These are phyloP conservation scores for Lysandra coridon DNA, from an alignment of 2,888 invertebrate genomes.

Conservation along the genomic window DNA sequence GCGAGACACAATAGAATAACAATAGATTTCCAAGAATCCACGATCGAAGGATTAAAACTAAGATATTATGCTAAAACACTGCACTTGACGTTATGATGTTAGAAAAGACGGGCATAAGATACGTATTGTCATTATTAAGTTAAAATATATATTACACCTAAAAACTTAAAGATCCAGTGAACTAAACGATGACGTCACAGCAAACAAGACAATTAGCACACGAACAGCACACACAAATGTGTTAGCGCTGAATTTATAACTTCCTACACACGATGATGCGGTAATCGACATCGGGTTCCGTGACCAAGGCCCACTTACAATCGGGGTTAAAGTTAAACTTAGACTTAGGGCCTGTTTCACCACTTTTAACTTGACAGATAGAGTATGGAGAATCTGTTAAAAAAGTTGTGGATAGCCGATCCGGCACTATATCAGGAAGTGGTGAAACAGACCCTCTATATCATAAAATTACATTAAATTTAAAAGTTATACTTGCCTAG, in stretches of 20 bases:
- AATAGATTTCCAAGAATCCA: too few relatives aligned
- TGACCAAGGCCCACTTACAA: background rate
- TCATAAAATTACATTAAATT: background rate
- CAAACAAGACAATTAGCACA: constrained; percentile 25
- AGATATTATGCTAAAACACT: too few relatives aligned
- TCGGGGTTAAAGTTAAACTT: too few relatives aligned
- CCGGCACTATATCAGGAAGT: background rate
- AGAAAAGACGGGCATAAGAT: too few relatives aligned
- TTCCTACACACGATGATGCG: constrained; percentile 11
- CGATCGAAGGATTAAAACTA: too few relatives aligned
- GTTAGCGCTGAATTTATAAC: background rate
- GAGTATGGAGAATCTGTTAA: too few relatives aligned
- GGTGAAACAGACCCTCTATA: background rate
- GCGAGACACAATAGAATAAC: too few relatives aligned
- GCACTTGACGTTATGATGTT: too few relatives aligned
- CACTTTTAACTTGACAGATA: too few relatives aligned
- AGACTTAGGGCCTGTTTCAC: too few relatives aligned
- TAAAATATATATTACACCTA: background rate
- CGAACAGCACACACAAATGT: background rate
- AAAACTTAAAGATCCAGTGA: background rate
- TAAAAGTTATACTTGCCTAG: background rate
- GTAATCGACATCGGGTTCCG: background rate
- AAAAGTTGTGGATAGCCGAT: too few relatives aligned
- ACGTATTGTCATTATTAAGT: too few relatives aligned
- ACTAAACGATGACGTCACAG: constrained; percentile 25